Evolutionary conservation across 1,140 invertebrate genomes (phyloP), one percentile per base, ranked within the genome.

Genomic region (Trypoxylus dichotomus): DNA sequence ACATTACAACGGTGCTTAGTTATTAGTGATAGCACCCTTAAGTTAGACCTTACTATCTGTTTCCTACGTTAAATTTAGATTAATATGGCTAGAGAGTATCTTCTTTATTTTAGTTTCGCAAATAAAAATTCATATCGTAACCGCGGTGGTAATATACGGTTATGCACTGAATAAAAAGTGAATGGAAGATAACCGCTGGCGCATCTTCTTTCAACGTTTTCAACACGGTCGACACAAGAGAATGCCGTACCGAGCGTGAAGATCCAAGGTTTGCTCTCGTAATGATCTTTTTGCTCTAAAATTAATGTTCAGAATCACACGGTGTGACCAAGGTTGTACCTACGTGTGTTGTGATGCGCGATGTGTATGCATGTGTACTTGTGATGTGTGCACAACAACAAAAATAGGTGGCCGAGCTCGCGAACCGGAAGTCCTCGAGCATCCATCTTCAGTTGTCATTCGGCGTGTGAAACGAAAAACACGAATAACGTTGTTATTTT

Each of bases 361-460:
- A 54, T 54, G 19, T 15, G 19, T 54, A 19, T 15, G 19, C 1
- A 15, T 37, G 32, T 54, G 19, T 54, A 54, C 19, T 54, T 54
- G 32, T 37, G 32, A 7, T 7, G 11, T 58, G 25, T 60, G 54
- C 29, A 6, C 32, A 19, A 32, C 37, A 21, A 58, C 73, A 74
- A 42, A 72, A 25, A 54, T 54, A 54, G 15, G 15, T 54, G 19
- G 32, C 32, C 47, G 47, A n/a, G 19, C 47, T 6, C 47, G 19
- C 47, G 47, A 79, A 84, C 82, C 81, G 84, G 84, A 85, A 84
- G 82, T 82, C 77, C 74, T 54, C 79, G 79, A 79, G 80, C 84
- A 85, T 85, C 83, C 76, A 84, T 84, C 84, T 85, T 83, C 79
- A 84, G 82, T 83, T 85, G 83, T 85, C 84, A 85, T 81, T 85